A percentile compares a stretch with the other conserved stretches of the same genome.
phyloP scores from a whole-genome alignment of 2,113 vertebrate genomes.

The Mesocricetus auratus region DNA sequence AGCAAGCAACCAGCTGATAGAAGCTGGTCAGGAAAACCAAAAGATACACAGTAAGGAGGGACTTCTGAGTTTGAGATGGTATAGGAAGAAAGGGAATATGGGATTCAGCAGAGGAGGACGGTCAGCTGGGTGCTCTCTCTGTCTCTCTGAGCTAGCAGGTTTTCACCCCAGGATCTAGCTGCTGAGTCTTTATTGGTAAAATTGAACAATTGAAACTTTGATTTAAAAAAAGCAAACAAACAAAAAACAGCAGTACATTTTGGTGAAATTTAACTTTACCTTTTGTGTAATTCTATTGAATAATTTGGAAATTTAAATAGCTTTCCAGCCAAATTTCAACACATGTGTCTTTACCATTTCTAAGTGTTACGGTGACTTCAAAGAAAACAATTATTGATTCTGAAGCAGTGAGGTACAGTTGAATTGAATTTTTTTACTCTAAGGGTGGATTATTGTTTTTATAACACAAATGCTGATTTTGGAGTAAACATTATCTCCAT shows the following conservation, averaged over 20 bases:
- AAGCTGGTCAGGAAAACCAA: background rate
- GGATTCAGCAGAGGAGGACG: background rate
- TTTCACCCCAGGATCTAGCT: background rate
- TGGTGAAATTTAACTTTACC: background rate
- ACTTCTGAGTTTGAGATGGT: background rate
- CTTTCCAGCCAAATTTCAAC: background rate
- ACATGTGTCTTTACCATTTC: background rate
- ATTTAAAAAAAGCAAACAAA: background rate
- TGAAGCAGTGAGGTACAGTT: background rate
- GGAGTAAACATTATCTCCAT: background rate
- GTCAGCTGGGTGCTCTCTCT: background rate
- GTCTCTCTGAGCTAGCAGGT: background rate
- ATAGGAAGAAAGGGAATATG: background rate
- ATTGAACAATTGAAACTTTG: background rate
- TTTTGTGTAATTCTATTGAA: background rate
- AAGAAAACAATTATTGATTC: background rate
- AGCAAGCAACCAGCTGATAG: background rate
- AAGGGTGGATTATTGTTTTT: background rate
- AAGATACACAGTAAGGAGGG: background rate
- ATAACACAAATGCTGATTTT: background rate
- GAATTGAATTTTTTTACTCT: background rate
- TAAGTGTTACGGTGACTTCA: background rate
- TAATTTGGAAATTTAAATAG: background rate
- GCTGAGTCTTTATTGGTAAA: background rate
- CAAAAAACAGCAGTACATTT: background rate